These are phyloP conservation scores for Drosophila neutralis DNA, from an alignment of 2,888 invertebrate genomes.

Conservation along the genomic window DNA sequence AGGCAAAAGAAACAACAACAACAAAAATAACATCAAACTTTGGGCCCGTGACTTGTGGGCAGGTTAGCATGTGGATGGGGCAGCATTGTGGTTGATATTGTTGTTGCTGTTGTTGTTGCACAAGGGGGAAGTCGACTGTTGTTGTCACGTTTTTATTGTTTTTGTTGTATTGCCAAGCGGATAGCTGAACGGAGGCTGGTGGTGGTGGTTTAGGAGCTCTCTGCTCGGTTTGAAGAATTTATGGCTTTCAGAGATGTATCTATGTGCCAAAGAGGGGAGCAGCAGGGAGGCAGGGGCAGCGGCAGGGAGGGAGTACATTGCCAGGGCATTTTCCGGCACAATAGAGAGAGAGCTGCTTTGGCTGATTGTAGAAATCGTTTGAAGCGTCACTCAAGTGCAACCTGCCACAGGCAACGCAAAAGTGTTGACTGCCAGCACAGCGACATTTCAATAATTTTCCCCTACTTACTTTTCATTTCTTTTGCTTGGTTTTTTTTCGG, in stretches of 20 bases:
- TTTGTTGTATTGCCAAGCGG: slow-evolving; percentile 76
- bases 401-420: slow-evolving; percentile 33
- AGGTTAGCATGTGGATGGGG: slow-evolving; percentile 48
- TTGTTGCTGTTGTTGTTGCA: slow-evolving; percentile 68
- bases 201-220: slow-evolving; percentile 66
- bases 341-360: slow-evolving; percentile 12
- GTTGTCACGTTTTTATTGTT: slow-evolving; percentile 76
- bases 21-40: slow-evolving; percentile 40
- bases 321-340: slow-evolving; percentile 22
- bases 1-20: slow-evolving; percentile 37
- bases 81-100: slow-evolving; percentile 9
- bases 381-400: slow-evolving; percentile 50
- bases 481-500: neutral
- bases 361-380: slow-evolving; percentile 4
- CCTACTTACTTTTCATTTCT: slow-evolving; percentile 6
- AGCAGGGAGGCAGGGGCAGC: neutral
- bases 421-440: slow-evolving; percentile 63
- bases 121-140: slow-evolving; percentile 22
- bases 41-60: slow-evolving; percentile 70
- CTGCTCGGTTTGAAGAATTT: slow-evolving; percentile 79
- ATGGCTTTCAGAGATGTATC: slow-evolving; percentile 81
- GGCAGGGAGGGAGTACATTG: neutral
- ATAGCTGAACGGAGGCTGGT: slow-evolving; percentile 33
- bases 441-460: slow-evolving; percentile 50
- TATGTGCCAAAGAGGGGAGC: slow-evolving; percentile 46